A percentile compares a stretch with the other conserved stretches of the same genome.
Evolutionary conservation across 2,797 vertebrate genomes (phyloP).

Genomic region (Spinus olivaceus): DNA sequence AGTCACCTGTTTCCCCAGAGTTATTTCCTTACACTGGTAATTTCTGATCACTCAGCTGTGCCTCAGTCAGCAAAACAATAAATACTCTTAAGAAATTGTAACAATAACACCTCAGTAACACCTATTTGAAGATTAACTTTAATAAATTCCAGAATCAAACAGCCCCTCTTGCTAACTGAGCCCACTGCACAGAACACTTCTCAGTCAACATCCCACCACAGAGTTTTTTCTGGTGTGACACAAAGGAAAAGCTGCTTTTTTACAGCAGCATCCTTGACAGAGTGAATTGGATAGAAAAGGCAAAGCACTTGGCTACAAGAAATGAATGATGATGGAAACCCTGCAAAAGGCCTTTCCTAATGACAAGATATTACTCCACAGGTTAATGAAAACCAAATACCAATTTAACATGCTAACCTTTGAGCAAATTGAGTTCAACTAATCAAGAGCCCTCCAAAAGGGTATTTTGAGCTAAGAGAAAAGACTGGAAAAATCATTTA

Average conservation of each 20-base stretch:
- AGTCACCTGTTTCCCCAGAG: neutral
- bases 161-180: neutral
- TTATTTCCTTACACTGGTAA: neutral
- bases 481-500: slow-evolving; percentile 54
- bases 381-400: slow-evolving; percentile 73
- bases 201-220: neutral
- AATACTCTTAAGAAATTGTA: neutral
- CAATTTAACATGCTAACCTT: slow-evolving; percentile 69
- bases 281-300: neutral
- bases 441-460: slow-evolving; percentile 66
- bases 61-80: neutral
- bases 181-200: neutral
- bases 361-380: slow-evolving; percentile 64
- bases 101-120: neutral
- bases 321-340: slow-evolving; percentile 60
- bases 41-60: neutral
- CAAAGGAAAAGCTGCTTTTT: neutral
- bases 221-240: neutral
- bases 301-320: slow-evolving; percentile 33
- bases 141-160: neutral
- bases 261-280: neutral
- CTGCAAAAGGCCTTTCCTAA: slow-evolving; percentile 55
- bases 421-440: slow-evolving; percentile 73
- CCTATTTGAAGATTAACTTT: neutral
- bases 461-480: slow-evolving; percentile 59